Conservation (phyloP, 2,113 vertebrate species). For the cattle (Bos taurus) region ARS-UCD2.0 NC_037357.1:10685501-10686000, state of each 20-base stretch:
- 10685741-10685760: not conserved
- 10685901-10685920: slow-evolving; percentile 58
- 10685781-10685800: slow-evolving; percentile 38
- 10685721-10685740: not conserved
- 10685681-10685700: slow-evolving; percentile 3
- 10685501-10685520: not conserved
- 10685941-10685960: slow-evolving; percentile 60
- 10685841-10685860: slow-evolving; percentile 45
- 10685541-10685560: not conserved
- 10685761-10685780: slow-evolving; percentile 20
- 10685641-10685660: not conserved
- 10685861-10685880: slow-evolving; percentile 61
- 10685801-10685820: slow-evolving; percentile 25
- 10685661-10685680: not conserved
- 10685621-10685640: slow-evolving; percentile 19
- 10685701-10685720: slow-evolving; percentile 16
- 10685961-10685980: slow-evolving; percentile 61
- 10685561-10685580: not conserved
- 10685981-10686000: slow-evolving; percentile 72
- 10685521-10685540: not conserved
- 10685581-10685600: not conserved
- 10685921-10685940: slow-evolving; percentile 63
- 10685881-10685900: slow-evolving; percentile 63
- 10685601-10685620: not conserved
- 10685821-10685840: slow-evolving; percentile 54